Conservation (phyloP, 2,888 invertebrate species). For the Camptogramma bilineatum region DNA sequence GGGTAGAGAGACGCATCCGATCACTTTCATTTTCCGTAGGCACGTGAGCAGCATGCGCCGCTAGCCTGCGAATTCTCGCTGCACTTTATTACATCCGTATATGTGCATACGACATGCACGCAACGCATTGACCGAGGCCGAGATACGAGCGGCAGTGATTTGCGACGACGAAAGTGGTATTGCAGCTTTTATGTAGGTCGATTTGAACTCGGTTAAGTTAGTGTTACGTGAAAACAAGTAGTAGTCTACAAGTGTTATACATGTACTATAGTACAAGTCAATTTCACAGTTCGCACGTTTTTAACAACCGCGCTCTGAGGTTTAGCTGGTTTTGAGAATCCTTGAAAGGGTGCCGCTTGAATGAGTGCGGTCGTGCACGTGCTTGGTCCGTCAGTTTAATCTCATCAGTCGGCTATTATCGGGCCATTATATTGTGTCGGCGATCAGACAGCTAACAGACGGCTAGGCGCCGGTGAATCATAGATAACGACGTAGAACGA, state of each 20-base stretch:
- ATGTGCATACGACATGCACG: conserved; percentile 82
- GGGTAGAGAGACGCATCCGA: conserved; percentile 79
- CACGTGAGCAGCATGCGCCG: conserved; percentile 80
- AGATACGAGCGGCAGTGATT: conserved; percentile 81
- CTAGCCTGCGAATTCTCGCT: conserved; percentile 79
- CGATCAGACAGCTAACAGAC: conserved; percentile 80
- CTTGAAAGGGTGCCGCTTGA: conserved; percentile 36
- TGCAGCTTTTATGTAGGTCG: conserved; percentile 83
- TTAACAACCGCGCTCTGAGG: conserved; percentile 15
- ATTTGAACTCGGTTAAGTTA: conserved; percentile 75
- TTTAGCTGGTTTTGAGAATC: conserved; percentile 25
- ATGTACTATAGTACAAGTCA: conserved; percentile 32
- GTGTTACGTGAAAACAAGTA: conserved; percentile 69
- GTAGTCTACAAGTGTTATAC: conserved; percentile 47
- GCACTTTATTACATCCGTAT: conserved; percentile 83
- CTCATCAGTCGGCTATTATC: conserved; percentile 76
- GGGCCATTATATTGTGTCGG: conserved; percentile 73
- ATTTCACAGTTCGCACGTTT: conserved; percentile 48
- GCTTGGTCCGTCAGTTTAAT: conserved; percentile 71
- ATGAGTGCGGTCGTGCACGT: conserved; percentile 49
- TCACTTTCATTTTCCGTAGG: conserved; percentile 81
- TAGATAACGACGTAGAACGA: conserved; percentile 75
- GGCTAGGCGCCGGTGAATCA: conserved; percentile 83
- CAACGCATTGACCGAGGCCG: conserved; percentile 84
- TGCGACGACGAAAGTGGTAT: conserved; percentile 85